Evolutionary conservation across 2,113 vertebrate genomes (phyloP), one percentile per base, ranked within the genome.

Genomic region (Chaetodon trifascialis): DNA sequence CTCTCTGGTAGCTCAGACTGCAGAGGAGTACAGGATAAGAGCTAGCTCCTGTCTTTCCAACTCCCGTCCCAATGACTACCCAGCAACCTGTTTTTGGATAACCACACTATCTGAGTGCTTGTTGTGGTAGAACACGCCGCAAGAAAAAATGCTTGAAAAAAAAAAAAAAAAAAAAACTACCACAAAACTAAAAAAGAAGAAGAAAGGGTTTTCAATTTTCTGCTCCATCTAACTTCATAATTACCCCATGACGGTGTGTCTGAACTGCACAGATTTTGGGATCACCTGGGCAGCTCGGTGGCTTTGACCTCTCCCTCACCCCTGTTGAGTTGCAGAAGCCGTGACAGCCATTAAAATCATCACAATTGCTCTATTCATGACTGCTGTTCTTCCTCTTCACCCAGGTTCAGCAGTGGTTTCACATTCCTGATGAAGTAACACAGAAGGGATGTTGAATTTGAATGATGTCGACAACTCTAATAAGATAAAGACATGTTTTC

Each of bases 1-100:
- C 95, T 97, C 96, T 96, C 95, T 97, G 96, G 96, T 96, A 96
- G 95, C 95, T 95, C 96, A 93, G 95, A 95, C 96, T 96, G 96
- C 93, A 95, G 95, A 76, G 68, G 73, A 73, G 77, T 34, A 94
- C 91, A 81, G 95, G 95, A 97, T 96, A 96, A 97, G 94, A 95
- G 96, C 93, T 92, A 93, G 94, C 96, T 95, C 94, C 95, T 95
- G 95, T 94, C 94, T 95, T 93, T 94, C 94, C 95, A 92, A 92
- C 91, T 96, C 95, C 92, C 91, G 94, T 95, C 95, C 95, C 93
- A 94, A 93, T 95, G 93, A 94, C 64, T 66, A 94, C 90, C 93
- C 89, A 84, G 94, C 94, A 93, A 90, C 93, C 87, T 85, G 89
- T 90, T 95, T 95, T 93, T 91, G 84, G 83, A 80, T 93, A 84